Percentiles rank a stretch among this genome's conserved stretches.
Evolutionary conservation across 2,113 vertebrate species (phyloP).

Genomic region (Heptranchias perlo): DNA sequence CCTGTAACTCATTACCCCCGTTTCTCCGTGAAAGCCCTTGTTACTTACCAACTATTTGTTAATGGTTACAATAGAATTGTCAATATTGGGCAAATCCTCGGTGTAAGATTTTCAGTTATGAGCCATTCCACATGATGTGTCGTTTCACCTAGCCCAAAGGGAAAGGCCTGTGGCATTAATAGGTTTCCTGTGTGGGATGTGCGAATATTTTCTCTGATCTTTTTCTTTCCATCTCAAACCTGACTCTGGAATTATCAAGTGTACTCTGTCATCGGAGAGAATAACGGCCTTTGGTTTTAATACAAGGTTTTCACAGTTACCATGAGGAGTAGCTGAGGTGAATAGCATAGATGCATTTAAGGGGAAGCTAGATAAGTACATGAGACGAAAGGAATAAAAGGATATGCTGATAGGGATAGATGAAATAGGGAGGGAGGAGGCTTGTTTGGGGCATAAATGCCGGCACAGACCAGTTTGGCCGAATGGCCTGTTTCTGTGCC

Average conservation of each 20-base stretch:
- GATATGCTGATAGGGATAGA: too few relatives aligned
- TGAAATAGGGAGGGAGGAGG: too few relatives aligned
- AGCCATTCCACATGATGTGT: neutral
- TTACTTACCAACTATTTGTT: constrained; percentile 23
- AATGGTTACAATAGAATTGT: constrained; percentile 25
- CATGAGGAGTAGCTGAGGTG: too few relatives aligned
- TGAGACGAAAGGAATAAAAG: too few relatives aligned
- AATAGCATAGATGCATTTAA: too few relatives aligned
- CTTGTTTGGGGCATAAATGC: too few relatives aligned
- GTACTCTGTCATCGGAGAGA: neutral
- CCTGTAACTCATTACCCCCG: constrained; percentile 3
- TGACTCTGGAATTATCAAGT: neutral
- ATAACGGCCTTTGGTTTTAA: neutral
- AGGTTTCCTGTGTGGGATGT: neutral
- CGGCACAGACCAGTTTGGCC: too few relatives aligned
- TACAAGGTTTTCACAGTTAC: neutral
- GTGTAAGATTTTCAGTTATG: neutral
- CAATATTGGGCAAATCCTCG: neutral
- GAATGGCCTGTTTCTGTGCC: too few relatives aligned
- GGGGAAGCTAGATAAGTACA: too few relatives aligned
- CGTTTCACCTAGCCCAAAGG: neutral
- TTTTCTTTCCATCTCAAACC: neutral
- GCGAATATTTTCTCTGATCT: neutral
- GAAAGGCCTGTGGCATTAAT: neutral
- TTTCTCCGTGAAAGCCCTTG: neutral